phyloP scores from a whole-genome alignment of 2,888 invertebrate species.

The Teleiodes luculella region DNA sequence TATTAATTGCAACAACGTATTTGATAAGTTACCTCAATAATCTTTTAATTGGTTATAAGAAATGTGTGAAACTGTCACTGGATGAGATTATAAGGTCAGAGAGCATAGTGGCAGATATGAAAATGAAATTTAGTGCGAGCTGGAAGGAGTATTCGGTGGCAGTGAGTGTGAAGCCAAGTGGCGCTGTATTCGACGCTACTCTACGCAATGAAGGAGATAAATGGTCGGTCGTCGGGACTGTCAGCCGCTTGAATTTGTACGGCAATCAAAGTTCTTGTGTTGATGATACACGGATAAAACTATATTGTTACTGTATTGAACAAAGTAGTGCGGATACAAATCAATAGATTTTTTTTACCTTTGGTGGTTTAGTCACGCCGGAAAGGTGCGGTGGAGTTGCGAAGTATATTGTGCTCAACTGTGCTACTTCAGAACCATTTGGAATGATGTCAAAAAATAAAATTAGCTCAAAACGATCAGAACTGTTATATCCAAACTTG shows the following conservation, averaged over 20 bases:
- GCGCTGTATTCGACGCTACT: conserved; percentile 10
- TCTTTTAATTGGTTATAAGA: not conserved
- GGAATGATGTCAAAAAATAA: no score
- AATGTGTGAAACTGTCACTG: not conserved
- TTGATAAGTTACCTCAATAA: not conserved
- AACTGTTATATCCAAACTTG: no score
- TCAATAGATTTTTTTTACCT: no score
- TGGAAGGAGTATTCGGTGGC: not conserved
- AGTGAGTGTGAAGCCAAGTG: conserved; percentile 4
- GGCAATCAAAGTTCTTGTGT: conserved; percentile 6
- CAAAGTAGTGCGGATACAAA: no score
- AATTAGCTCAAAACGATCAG: no score
- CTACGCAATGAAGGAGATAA: not conserved
- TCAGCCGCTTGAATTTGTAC: conserved; percentile 9
- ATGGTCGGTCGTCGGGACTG: conserved; percentile 4
- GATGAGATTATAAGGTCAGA: not conserved
- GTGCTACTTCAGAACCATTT: no score
- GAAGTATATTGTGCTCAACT: no score
- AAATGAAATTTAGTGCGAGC: conserved; percentile 30
- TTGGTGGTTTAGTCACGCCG: no score
- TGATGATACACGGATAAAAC: not conserved
- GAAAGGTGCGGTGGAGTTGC: no score
- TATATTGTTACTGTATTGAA: conserved; percentile 9
- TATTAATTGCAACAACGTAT: not conserved
- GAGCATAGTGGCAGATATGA: not conserved